These are phyloP conservation scores for Caenorhabditis brenneri DNA, from an alignment of 1,140 invertebrate species.

Conservation along the genomic window DNA sequence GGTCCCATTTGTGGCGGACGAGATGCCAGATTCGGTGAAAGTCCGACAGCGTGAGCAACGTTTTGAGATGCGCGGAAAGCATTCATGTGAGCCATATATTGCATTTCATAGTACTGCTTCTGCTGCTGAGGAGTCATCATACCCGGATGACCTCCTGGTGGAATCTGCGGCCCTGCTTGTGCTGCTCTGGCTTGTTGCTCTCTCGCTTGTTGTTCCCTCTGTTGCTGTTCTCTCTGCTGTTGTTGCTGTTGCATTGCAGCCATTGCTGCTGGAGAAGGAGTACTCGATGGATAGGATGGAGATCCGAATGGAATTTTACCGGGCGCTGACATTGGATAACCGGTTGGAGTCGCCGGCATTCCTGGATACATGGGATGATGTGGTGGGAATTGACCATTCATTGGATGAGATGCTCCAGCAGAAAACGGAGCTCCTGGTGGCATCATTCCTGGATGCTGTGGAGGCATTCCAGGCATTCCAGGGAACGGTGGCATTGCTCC, in stretches of 20 bases:
- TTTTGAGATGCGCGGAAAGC: not conserved
- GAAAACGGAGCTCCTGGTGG: not conserved
- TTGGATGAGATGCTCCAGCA: not conserved
- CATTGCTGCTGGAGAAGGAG: not conserved
- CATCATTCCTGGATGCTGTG: not conserved
- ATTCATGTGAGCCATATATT: not conserved
- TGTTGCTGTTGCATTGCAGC: not conserved
- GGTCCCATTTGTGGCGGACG: not conserved
- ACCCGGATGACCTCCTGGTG: not conserved
- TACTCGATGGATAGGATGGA: not conserved
- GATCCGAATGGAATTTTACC: conserved; percentile 14
- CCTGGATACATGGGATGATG: conserved; percentile 1
- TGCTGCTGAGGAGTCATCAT: conserved; percentile 28
- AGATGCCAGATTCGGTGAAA: not conserved
- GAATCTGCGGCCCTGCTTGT: no score
- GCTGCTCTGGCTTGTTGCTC: no score
- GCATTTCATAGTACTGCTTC: not conserved
- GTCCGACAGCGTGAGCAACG: not conserved
- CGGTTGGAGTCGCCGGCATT: not conserved
- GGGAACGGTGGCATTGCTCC: not conserved
- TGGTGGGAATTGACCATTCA: not conserved
- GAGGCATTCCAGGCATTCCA: conserved; percentile 3
- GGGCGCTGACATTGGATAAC: conserved; percentile 31
- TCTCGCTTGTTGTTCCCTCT: not conserved
- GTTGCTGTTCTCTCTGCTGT: no score